Evolutionary conservation across 2,888 invertebrate species (phyloP), one percentile per base, ranked within the genome.

Genomic region (Mellilla xanthometata): DNA sequence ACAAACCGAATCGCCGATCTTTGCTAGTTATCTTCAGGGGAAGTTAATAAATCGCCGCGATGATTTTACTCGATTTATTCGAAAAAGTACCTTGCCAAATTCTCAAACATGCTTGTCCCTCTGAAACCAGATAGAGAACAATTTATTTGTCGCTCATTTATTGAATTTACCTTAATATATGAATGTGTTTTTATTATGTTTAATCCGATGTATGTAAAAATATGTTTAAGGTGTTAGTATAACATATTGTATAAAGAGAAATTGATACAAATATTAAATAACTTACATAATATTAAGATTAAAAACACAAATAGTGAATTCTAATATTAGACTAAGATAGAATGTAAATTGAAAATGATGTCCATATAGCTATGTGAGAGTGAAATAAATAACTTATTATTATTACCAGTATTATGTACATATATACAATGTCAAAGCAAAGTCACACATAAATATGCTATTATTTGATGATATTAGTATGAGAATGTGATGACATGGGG

Each of bases 401-500:
- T n/a, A n/a, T 33, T 44, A 44, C 49, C 40, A 49, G 42, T 34
- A n/a, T 11, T n/a, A n/a, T n/a, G n/a, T n/a, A n/a, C n/a, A n/a
- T n/a, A n/a, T n/a, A n/a, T n/a, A n/a, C n/a, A n/a, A n/a, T n/a
- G n/a, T n/a, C n/a, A n/a, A n/a, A n/a, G n/a, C n/a, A n/a, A n/a
- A n/a, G n/a, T n/a, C n/a, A n/a, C n/a, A n/a, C n/a, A n/a, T n/a
- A n/a, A n/a, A n/a, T n/a, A n/a, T 24, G 22, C 35, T 28, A 9
- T 31, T 33, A 19, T 49, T 57, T 54, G 52, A 48, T 52, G 50
- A 46, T 51, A 41, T 49, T 36, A 24, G 30, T 39, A 23, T 27
- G 10, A 31, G 33, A 19, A 24, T 29, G 22, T 45, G 31, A 33
- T 27, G 36, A 46, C 43, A 40, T 24, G 27, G 31, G 31, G 54